These are phyloP conservation scores for Metaphire vulgaris DNA, from an alignment of 1,140 invertebrate genomes.

Conservation along the genomic window DNA sequence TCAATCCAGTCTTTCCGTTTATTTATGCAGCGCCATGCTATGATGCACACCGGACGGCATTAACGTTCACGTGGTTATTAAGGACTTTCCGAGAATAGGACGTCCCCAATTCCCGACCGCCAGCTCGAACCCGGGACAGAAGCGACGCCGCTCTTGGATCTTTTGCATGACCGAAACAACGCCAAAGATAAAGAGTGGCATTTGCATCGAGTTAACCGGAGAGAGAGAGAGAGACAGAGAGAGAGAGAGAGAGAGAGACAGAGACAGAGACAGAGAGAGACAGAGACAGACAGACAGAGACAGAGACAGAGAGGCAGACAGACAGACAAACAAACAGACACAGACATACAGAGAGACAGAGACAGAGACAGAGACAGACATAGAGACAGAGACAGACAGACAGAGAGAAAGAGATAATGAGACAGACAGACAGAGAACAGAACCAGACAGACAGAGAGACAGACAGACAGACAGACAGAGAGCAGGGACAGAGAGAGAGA, in stretches of 20 bases:
- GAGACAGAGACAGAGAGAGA: background rate
- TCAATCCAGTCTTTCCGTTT: too few species aligned
- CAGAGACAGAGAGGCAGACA: background rate
- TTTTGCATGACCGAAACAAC: too few species aligned
- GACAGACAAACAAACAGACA: background rate
- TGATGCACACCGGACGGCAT: too few species aligned
- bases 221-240: conserved; percentile 4
- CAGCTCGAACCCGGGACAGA: too few species aligned
- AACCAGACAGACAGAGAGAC: background rate
- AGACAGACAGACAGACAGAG: background rate
- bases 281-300: background rate
- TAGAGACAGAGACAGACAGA: background rate
- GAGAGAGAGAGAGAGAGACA: background rate
- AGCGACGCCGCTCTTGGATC: too few species aligned
- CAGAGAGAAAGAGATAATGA: background rate
- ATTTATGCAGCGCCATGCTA: too few species aligned
- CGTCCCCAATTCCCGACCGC: too few species aligned
- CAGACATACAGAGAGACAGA: conserved; percentile 3
- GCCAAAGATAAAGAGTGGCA: too few species aligned
- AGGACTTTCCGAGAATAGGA: too few species aligned
- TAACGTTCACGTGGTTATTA: too few species aligned
- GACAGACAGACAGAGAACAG: background rate
- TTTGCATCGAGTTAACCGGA: too few species aligned
- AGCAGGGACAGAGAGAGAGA: background rate
- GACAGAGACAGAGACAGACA: conserved; percentile 2